Conservation (phyloP, 2,113 vertebrate species). For the Hemicordylus capensis region DNA sequence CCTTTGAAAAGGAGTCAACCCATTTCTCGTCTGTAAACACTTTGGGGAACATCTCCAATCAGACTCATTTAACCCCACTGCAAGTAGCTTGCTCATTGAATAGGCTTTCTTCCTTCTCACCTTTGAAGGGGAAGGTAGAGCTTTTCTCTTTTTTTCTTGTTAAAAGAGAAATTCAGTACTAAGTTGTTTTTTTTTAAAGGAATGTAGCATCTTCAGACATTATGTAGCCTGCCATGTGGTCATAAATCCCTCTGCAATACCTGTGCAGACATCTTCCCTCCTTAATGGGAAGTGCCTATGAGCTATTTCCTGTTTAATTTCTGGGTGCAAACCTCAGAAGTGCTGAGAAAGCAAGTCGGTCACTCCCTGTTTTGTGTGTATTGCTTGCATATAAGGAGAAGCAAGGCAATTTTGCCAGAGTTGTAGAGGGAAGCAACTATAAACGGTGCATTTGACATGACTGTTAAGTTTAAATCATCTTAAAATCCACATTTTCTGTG, state of each 20-base stretch:
- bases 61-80: not conserved
- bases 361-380: not conserved
- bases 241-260: slow-evolving; percentile 59
- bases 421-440: not conserved
- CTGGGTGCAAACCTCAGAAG: not conserved
- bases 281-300: slow-evolving; percentile 19
- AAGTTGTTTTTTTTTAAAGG: slow-evolving; percentile 51
- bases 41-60: not conserved
- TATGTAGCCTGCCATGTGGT: slow-evolving; percentile 69
- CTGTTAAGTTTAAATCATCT: not conserved
- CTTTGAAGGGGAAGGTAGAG: not conserved
- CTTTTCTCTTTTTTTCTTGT: not conserved
- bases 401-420: slow-evolving; percentile 51
- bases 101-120: slow-evolving; percentile 5
- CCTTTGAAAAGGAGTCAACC: not conserved
- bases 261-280: slow-evolving; percentile 17
- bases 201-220: slow-evolving; percentile 76
- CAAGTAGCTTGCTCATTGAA: not conserved
- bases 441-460: not conserved
- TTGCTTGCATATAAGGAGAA: slow-evolving; percentile 30
- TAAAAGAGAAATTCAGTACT: slow-evolving; percentile 51
- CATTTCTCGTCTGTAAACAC: not conserved
- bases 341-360: slow-evolving; percentile 24
- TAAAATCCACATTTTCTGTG: not conserved
- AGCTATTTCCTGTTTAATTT: not conserved